Percentiles rank a stretch among this genome's conserved stretches.
phyloP scores from a whole-genome alignment of 2,113 vertebrate species.

The Campylomormyrus tamandua region DNA sequence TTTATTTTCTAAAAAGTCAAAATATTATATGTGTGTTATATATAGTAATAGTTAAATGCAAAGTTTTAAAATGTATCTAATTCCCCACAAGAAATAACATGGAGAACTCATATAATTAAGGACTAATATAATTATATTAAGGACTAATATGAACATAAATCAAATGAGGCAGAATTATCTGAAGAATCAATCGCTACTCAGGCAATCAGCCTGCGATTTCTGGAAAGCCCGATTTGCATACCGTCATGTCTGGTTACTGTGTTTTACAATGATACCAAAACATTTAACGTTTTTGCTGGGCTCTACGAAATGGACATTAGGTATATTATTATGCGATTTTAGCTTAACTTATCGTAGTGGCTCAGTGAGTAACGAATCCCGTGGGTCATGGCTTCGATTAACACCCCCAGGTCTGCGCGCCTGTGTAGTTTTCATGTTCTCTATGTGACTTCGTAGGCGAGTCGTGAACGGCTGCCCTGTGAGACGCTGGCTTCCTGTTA shows the following conservation, averaged over 20 bases:
- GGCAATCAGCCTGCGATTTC: background rate
- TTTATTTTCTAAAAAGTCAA: background rate
- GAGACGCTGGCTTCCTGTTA: background rate
- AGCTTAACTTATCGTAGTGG: background rate
- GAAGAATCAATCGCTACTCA: background rate
- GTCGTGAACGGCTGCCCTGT: background rate
- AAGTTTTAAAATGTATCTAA: background rate
- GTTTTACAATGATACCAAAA: background rate
- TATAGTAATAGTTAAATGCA: background rate
- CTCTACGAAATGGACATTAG: background rate
- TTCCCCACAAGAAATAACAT: background rate
- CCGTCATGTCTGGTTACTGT: background rate
- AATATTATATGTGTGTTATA: background rate
- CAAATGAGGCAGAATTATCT: background rate
- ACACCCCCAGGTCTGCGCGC: background rate
- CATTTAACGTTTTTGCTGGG: background rate
- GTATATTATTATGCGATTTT: background rate
- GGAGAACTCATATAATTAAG: background rate
- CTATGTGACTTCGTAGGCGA: background rate
- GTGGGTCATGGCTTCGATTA: background rate
- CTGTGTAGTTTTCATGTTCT: background rate
- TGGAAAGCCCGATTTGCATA: conserved; percentile 22
- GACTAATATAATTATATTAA: too few relatives aligned
- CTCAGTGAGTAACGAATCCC: background rate
- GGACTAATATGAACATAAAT: background rate